phyloP scores from a whole-genome alignment of 1,140 invertebrate genomes.

The Cataglyphis hispanica region DNA sequence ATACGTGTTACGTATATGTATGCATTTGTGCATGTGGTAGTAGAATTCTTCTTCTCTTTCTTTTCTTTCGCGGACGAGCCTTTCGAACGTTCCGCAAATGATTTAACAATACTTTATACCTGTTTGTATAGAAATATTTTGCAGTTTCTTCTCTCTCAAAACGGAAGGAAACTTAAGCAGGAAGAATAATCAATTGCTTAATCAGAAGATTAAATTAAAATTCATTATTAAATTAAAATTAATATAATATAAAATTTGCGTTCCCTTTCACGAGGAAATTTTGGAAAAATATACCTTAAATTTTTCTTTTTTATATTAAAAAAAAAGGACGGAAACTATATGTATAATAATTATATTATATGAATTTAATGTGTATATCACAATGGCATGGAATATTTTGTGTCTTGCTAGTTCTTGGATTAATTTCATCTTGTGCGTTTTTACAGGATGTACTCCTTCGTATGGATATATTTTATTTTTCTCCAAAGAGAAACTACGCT shows the following conservation, averaged over 20 bases:
- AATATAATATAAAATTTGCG: neutral
- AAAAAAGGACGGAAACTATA: neutral
- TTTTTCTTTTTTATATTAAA: neutral
- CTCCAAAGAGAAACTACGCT: constrained; percentile 7
- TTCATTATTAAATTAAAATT: neutral
- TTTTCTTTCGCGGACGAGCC: neutral
- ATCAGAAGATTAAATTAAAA: neutral
- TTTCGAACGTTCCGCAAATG: constrained; percentile 4
- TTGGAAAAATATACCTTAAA: neutral
- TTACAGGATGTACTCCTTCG: constrained; percentile 25
- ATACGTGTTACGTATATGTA: too few relatives aligned
- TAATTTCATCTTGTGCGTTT: constrained; percentile 5
- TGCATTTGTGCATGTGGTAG: too few relatives aligned
- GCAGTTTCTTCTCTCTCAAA: neutral
- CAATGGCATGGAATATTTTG: neutral
- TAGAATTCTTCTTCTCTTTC: too few relatives aligned
- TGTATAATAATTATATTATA: neutral
- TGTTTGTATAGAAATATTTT: neutral
- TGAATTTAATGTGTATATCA: neutral
- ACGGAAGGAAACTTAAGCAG: too few relatives aligned
- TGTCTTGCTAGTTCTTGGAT: neutral
- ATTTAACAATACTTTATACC: neutral
- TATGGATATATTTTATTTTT: constrained; percentile 14
- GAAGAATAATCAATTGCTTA: neutral
- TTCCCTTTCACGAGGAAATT: too few relatives aligned